Percentiles rank a stretch among this genome's conserved stretches.
These are phyloP conservation scores for Tachysurus vachellii DNA, from an alignment of 2,113 vertebrate species.

Conservation along the genomic window DNA sequence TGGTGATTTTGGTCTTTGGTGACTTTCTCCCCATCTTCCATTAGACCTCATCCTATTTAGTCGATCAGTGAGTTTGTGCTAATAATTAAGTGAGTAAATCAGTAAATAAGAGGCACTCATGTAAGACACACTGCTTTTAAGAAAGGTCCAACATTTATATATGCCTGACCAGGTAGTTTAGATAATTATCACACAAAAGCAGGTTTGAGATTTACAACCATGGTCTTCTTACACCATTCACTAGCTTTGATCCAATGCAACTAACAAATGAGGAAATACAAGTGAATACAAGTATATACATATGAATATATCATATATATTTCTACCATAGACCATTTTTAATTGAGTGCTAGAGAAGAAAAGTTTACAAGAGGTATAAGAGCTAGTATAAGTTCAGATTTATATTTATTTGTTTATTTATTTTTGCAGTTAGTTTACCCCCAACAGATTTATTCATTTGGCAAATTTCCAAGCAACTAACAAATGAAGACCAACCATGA, in stretches of 20 bases:
- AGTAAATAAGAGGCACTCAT: background rate
- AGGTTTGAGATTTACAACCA: background rate
- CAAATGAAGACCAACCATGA: background rate
- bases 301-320: no score
- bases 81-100: background rate
- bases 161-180: background rate
- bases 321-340: no score
- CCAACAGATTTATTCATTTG: no score
- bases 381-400: no score
- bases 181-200: background rate
- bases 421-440: no score
- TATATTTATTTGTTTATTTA: no score
- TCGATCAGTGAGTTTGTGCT: background rate
- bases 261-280: no score
- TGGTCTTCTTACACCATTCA: background rate
- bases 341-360: no score
- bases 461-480: no score
- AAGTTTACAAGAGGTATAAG: no score
- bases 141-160: background rate
- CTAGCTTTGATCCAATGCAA: no score
- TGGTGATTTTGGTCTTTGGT: slow-evolving; percentile 38
- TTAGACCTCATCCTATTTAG: background rate
- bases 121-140: background rate
- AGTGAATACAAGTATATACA: no score
- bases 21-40: slow-evolving; percentile 5